Percentiles rank a stretch among this genome's conserved stretches.
phyloP scores from a whole-genome alignment of 1,140 invertebrate genomes.

The Drosophila pachea region DNA sequence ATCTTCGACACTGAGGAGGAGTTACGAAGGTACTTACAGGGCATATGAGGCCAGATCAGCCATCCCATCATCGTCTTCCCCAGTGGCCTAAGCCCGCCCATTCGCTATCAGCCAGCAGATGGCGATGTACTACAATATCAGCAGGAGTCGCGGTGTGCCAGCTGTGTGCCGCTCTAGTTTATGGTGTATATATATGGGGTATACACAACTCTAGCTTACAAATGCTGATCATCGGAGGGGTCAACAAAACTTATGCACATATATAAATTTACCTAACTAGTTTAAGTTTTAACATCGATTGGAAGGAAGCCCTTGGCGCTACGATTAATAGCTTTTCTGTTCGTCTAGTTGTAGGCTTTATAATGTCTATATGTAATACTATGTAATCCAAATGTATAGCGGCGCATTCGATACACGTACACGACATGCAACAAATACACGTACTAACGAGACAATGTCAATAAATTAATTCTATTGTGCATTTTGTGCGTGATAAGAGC shows the following conservation, averaged over 20 bases:
- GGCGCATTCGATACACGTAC: slow-evolving; percentile 23
- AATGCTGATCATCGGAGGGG: neutral
- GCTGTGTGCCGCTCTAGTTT: slow-evolving; percentile 38
- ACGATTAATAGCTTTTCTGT: slow-evolving; percentile 37
- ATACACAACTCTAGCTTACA: slow-evolving; percentile 1
- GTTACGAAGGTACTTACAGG: slow-evolving; percentile 83
- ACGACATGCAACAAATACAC: neutral
- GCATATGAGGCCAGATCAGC: slow-evolving; percentile 76
- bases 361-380: slow-evolving; percentile 27
- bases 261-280: slow-evolving; percentile 20
- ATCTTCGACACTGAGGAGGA: slow-evolving; percentile 99
- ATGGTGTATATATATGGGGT: neutral
- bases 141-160: slow-evolving; percentile 9
- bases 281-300: slow-evolving; percentile 26
- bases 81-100: slow-evolving; percentile 50
- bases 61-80: slow-evolving; percentile 75
- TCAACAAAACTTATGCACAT: slow-evolving; percentile 16
- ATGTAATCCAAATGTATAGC: slow-evolving; percentile 28
- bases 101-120: slow-evolving; percentile 22
- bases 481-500: neutral
- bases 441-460: neutral
- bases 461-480: neutral
- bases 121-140: neutral
- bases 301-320: slow-evolving; percentile 25
- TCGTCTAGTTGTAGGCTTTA: slow-evolving; percentile 37